Conservation (phyloP, 2,797 vertebrate species). For the Aphelocoma californica region DNA sequence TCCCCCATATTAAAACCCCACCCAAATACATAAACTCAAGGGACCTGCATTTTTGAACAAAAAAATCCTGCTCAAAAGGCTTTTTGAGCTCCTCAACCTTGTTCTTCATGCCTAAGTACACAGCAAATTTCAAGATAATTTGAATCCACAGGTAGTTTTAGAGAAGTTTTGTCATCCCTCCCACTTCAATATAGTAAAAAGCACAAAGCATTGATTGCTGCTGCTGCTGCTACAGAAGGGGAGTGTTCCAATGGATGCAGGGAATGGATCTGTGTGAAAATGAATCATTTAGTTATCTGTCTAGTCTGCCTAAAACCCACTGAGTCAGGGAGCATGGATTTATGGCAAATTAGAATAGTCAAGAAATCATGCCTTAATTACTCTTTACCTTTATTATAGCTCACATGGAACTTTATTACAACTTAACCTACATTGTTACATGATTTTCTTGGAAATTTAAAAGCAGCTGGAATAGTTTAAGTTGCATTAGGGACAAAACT, state of each 20-base stretch:
- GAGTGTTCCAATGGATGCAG: background rate
- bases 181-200: background rate
- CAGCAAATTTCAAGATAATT: background rate
- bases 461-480: background rate
- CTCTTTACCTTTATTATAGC: background rate
- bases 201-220: background rate
- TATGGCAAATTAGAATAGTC: background rate
- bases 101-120: background rate
- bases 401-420: background rate
- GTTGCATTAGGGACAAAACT: background rate
- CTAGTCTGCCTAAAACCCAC: background rate
- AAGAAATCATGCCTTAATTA: background rate
- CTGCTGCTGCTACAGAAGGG: background rate
- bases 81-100: background rate
- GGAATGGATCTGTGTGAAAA: background rate
- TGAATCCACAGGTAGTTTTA: background rate
- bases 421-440: background rate
- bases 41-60: background rate
- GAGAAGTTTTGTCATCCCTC: background rate
- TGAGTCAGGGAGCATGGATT: background rate
- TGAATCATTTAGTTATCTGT: background rate
- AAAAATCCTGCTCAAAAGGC: background rate
- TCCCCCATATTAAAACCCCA: background rate
- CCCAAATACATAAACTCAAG: background rate
- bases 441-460: background rate